phyloP scores from a whole-genome alignment of 1,140 invertebrate genomes.

The Leptonema lineaticorne region DNA sequence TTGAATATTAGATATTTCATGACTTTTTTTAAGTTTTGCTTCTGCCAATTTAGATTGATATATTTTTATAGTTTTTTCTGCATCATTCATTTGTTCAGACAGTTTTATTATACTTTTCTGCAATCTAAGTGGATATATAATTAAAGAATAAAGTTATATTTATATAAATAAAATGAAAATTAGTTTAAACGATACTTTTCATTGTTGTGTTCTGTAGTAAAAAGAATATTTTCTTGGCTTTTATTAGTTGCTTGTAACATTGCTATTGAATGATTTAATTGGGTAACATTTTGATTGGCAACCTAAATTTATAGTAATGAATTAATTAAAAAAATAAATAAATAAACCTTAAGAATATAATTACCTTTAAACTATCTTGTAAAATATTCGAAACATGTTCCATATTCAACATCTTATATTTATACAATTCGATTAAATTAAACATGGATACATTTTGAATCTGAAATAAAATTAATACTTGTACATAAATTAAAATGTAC shows the following conservation, averaged over 20 bases:
- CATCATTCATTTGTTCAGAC: slow-evolving; percentile 53
- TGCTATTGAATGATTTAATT: slow-evolving; percentile 51
- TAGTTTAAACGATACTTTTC: slow-evolving; percentile 46
- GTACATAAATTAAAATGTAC: neutral
- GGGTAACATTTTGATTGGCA: slow-evolving; percentile 51
- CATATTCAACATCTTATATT: slow-evolving; percentile 61
- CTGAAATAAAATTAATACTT: slow-evolving; percentile 43
- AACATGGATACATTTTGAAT: slow-evolving; percentile 60
- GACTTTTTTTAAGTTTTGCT: slow-evolving; percentile 50
- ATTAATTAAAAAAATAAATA: slow-evolving; percentile 2
- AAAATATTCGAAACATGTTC: slow-evolving; percentile 52
- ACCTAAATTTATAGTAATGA: slow-evolving; percentile 43
- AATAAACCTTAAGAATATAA: slow-evolving; percentile 6
- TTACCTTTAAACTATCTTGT: slow-evolving; percentile 50
- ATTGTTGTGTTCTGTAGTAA: slow-evolving; percentile 52
- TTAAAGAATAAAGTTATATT: neutral
- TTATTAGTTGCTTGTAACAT: slow-evolving; percentile 51
- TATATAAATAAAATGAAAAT: neutral
- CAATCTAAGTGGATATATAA: slow-evolving; percentile 24
- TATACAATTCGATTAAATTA: slow-evolving; percentile 70
- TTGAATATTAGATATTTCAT: slow-evolving; percentile 48
- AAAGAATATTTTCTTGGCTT: slow-evolving; percentile 52
- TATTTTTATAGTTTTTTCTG: slow-evolving; percentile 49
- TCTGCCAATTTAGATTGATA: slow-evolving; percentile 52
- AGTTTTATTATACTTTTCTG: slow-evolving; percentile 42